Conservation (phyloP, 2,113 vertebrate genomes). For the Sialia sialis region DNA sequence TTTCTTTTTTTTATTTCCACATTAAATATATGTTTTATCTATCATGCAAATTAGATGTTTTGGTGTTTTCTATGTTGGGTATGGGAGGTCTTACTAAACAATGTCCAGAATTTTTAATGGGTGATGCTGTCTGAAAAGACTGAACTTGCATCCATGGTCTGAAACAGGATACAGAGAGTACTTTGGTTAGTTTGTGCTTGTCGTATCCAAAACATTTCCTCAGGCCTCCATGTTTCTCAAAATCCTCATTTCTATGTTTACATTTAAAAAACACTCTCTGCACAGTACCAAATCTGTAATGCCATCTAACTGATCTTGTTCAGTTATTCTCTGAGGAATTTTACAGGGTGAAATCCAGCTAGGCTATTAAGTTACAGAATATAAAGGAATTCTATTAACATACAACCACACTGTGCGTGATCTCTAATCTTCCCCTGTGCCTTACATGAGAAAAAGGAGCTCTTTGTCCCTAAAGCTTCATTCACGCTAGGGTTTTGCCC, state of each 20-base stretch:
- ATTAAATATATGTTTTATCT: neutral
- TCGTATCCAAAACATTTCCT: neutral
- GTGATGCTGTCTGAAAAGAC: neutral
- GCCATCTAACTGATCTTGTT: neutral
- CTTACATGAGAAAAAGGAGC: neutral
- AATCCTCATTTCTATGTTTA: neutral
- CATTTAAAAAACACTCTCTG: neutral
- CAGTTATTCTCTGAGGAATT: neutral
- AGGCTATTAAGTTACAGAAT: neutral
- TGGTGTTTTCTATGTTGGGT: neutral
- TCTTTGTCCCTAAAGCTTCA: conserved; percentile 13
- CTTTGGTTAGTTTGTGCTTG: neutral
- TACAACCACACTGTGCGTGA: neutral
- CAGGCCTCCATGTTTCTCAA: neutral
- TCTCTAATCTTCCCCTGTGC: neutral
- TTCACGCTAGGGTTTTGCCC: neutral
- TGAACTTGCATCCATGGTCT: neutral
- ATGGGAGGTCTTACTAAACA: neutral
- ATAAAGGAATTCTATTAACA: neutral
- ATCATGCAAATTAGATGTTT: neutral
- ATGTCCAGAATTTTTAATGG: neutral
- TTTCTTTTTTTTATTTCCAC: neutral
- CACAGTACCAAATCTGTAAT: neutral
- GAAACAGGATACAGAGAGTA: neutral
- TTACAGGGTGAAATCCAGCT: neutral